phyloP scores from a whole-genome alignment of 1,140 invertebrate genomes.

The Bombyx mandarina region DNA sequence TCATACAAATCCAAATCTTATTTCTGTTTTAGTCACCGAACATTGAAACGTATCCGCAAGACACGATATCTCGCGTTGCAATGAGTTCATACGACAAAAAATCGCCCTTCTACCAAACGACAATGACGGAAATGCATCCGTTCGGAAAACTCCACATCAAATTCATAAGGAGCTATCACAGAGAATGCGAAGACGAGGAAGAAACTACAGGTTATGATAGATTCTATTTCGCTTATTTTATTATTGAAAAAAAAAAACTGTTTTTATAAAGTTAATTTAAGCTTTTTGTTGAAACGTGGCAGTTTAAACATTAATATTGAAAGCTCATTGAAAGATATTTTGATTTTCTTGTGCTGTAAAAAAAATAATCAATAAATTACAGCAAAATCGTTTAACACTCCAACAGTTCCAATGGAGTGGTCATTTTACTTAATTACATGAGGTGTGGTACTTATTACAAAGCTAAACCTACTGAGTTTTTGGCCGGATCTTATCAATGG shows the following conservation, averaged over 20 bases:
- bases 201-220: background rate
- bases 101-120: conserved; percentile 53
- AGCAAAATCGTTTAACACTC: too few species aligned
- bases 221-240: background rate
- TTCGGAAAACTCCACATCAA: conserved; percentile 48
- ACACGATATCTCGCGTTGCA: conserved; percentile 36
- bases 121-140: conserved; percentile 52
- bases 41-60: conserved; percentile 48
- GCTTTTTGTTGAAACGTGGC: too few species aligned
- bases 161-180: conserved; percentile 42
- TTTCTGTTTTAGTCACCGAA: conserved; percentile 40
- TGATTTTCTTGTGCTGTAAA: too few species aligned
- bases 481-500: too few species aligned
- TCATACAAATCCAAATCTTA: too few species aligned
- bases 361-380: too few species aligned
- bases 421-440: too few species aligned
- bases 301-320: too few species aligned
- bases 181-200: conserved; percentile 30
- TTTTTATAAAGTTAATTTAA: background rate
- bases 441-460: too few species aligned
- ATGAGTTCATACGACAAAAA: conserved; percentile 57
- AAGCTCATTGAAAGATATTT: too few species aligned
- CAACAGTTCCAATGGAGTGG: too few species aligned
- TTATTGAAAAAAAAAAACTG: background rate
- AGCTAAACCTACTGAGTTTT: too few species aligned